Base-by-base conservation (phyloP, 2,113 vertebrate genomes). In the Phylloscopus trochiloides region DNA sequence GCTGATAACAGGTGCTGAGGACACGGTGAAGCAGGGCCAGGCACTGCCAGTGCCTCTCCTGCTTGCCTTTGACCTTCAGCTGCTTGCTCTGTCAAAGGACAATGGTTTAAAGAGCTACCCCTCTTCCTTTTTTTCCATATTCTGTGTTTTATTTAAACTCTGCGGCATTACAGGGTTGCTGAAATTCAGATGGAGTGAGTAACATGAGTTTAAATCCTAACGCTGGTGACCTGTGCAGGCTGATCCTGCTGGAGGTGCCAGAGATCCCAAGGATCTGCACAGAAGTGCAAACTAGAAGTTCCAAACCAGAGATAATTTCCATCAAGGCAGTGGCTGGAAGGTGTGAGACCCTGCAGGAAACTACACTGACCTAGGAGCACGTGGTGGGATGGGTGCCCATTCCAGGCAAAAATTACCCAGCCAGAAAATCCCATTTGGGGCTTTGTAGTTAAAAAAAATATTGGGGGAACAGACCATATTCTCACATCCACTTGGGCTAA, bases 161-260 rank as follows among this genome's bases (percentile, higher is more conserved):
- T 6, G n/a, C 0, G 0, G 34, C 22, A 0, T 57, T 16, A 20
- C 20, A 6, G n/a, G 2, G 3, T 2, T 16, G 45, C 61, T 45
- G 38, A 40, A 40, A 40, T 40, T 40, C 38, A 40, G 38, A 40
- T 40, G 2, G 4, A 29, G 16, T 1, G 14, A 61, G 47, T 18
- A 13, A 17, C 4, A 5, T 12, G 4, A 47, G 9, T 55, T 24
- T 11, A 47, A 65, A 25, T 47, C 28, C 63, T 26, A 4, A 4
- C 1, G 48, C 80, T 55, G 59, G 19, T 55, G 40, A 8, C 1
- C 47, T 31, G 54, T 5, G 38, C 6, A 40, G 63, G 61, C 21
- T 75, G 67, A 28, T 14, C 52, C 38, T 25, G 61, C 85, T 21
- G 71, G 22, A 32, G 51, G 32, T 38, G 42, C 31, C 15, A 13